Evolutionary conservation across 2,113 vertebrate genomes (phyloP).

Genomic region (Heptranchias perlo): DNA sequence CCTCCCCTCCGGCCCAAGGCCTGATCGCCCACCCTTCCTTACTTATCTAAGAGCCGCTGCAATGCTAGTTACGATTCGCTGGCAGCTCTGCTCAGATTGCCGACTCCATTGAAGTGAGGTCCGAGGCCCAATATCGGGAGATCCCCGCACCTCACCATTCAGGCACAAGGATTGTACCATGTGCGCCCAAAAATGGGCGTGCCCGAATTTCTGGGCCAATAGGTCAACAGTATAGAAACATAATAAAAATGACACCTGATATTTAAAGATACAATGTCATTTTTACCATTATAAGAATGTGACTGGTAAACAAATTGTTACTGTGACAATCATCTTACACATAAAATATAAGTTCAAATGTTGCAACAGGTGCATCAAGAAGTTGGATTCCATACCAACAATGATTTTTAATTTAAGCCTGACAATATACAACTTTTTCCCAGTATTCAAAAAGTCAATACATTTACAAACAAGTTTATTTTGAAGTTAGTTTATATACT

Average conservation of each 20-base stretch:
- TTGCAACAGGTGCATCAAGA: neutral
- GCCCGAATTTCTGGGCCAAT: neutral
- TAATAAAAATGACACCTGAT: neutral
- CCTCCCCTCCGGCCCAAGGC: neutral
- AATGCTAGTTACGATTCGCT: neutral
- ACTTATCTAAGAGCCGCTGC: neutral
- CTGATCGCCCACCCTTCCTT: neutral
- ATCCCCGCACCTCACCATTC: neutral
- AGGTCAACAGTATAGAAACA: neutral
- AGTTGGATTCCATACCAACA: neutral
- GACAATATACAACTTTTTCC: neutral
- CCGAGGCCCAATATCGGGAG: neutral
- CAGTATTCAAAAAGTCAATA: neutral
- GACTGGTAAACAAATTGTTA: neutral
- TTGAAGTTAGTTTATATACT: neutral
- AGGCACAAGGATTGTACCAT: neutral
- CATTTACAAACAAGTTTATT: neutral
- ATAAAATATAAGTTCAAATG: neutral
- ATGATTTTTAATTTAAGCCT: neutral
- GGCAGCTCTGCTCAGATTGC: neutral
- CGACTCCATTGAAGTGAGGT: too few species aligned
- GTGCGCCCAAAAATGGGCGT: neutral
- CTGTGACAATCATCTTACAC: neutral
- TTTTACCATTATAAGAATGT: neutral
- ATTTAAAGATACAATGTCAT: neutral